Percentiles rank a stretch among this genome's conserved stretches.
phyloP scores from a whole-genome alignment of 2,113 vertebrate species.

The Globicephala melas region DNA sequence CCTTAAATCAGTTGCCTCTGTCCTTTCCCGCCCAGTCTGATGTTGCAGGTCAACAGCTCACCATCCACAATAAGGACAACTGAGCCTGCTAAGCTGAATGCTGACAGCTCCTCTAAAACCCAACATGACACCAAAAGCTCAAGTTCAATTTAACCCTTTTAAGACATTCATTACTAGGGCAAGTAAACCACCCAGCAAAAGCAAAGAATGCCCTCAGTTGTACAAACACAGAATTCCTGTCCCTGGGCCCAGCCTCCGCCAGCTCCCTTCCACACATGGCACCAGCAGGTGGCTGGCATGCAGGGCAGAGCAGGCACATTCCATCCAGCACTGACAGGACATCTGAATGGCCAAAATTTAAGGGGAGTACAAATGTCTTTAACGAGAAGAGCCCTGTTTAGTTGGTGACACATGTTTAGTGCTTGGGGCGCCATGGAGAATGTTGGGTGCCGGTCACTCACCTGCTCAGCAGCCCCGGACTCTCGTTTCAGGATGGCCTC shows the following conservation, averaged over 20 bases:
- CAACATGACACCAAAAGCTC: background rate
- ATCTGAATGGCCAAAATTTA: background rate
- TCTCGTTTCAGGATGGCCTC: conserved; percentile 97
- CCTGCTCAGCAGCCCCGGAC: conserved; percentile 96
- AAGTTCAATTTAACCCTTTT: background rate
- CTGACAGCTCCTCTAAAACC: background rate
- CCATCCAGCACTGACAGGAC: background rate
- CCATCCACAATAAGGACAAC: background rate
- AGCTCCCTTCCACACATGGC: background rate
- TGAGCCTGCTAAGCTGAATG: background rate
- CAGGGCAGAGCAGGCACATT: background rate
- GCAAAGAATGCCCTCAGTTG: background rate
- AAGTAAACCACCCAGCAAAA: background rate
- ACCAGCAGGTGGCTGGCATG: background rate
- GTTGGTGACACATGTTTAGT: background rate
- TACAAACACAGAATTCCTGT: background rate
- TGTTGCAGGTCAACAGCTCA: background rate
- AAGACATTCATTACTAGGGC: background rate
- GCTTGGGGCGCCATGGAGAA: fast-evolving
- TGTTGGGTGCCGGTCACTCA: conserved; percentile 32
- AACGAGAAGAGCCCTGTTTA: background rate
- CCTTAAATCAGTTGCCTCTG: background rate
- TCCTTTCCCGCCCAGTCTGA: background rate
- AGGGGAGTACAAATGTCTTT: background rate
- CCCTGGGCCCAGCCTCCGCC: fast-evolving